Evolutionary conservation across 2,888 invertebrate species (phyloP).

Genomic region (Pyrochroa serraticornis): DNA sequence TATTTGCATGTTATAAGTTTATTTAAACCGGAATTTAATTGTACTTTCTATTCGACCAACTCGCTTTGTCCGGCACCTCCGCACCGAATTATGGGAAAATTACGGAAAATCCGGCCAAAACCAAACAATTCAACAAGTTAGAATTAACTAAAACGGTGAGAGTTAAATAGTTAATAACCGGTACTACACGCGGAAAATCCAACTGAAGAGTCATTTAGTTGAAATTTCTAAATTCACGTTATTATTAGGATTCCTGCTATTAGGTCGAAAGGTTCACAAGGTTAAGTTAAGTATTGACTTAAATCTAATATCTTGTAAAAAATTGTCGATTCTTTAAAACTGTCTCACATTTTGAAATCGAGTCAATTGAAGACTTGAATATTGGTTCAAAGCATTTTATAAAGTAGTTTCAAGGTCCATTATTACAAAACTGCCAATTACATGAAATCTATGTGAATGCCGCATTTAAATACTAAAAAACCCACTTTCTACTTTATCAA

Average conservation of each 20-base stretch:
- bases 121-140: not conserved
- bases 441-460: constrained; percentile 22
- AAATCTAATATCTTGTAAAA: too few relatives aligned
- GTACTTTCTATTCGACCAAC: constrained; percentile 26
- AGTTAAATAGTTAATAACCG: too few relatives aligned
- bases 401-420: constrained; percentile 19
- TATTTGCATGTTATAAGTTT: constrained; percentile 23
- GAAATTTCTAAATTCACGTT: too few relatives aligned
- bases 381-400: too few relatives aligned
- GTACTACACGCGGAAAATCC: not conserved
- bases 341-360: too few relatives aligned
- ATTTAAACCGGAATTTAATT: constrained; percentile 25
- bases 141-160: too few relatives aligned
- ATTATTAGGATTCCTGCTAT: not conserved
- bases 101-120: not conserved
- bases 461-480: not conserved
- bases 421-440: constrained; percentile 21
- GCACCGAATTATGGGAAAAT: not conserved
- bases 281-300: not conserved
- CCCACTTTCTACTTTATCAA: constrained; percentile 13
- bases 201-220: too few relatives aligned
- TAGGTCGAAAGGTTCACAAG: not conserved
- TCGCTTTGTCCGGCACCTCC: not conserved
- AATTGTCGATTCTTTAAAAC: too few relatives aligned
- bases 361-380: too few relatives aligned